Conservation (phyloP, 2,888 invertebrate genomes). For the Dicyrtoma fusca region DNA sequence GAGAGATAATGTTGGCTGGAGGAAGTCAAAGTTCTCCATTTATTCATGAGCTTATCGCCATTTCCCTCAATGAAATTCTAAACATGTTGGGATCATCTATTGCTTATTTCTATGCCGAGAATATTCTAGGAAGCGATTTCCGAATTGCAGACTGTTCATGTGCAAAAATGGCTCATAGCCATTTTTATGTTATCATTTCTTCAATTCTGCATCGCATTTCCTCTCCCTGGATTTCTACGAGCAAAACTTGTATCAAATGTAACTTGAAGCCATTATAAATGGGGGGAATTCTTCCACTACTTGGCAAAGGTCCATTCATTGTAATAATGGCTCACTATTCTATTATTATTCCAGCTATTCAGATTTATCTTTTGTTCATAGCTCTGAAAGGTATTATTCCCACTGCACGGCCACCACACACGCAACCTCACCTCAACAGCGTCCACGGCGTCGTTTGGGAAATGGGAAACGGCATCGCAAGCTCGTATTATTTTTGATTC, state of each 20-base stretch:
- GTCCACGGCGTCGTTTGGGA: no score
- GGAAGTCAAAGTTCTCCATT: not conserved
- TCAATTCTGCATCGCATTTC: not conserved
- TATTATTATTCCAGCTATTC: slow-evolving; percentile 11
- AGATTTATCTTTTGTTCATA: slow-evolving; percentile 12
- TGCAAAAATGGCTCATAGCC: no score
- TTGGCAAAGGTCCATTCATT: slow-evolving; percentile 28
- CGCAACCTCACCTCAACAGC: no score
- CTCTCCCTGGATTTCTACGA: slow-evolving; percentile 1
- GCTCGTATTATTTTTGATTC: no score
- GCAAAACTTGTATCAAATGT: not conserved
- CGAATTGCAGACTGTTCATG: no score
- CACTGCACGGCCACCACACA: no score
- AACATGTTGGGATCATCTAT: slow-evolving; percentile 5
- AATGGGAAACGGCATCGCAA: no score
- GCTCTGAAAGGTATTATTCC: not conserved
- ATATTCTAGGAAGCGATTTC: not conserved
- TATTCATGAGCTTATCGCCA: slow-evolving; percentile 16
- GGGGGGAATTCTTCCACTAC: not conserved
- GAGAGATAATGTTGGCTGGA: not conserved
- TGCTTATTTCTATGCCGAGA: not conserved
- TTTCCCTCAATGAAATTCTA: not conserved
- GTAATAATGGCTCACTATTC: slow-evolving; percentile 1
- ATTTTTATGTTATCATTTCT: not conserved
- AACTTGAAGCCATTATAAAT: not conserved